These are phyloP conservation scores for Brevimyrus niger DNA, from an alignment of 2,113 vertebrate species.

Conservation along the genomic window DNA sequence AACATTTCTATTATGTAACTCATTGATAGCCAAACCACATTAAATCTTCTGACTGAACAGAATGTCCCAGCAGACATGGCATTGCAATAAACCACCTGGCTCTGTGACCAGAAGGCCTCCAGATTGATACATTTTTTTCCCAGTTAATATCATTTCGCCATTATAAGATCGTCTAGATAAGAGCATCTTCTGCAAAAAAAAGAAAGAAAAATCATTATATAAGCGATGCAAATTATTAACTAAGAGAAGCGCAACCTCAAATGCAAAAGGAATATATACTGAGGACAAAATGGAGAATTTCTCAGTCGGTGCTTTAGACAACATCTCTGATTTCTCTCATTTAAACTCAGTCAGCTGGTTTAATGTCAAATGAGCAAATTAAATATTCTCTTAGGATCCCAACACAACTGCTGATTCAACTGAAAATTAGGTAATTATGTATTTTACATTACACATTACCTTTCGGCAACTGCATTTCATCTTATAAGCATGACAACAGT, in stretches of 20 bases:
- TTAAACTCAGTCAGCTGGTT: neutral
- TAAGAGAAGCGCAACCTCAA: neutral
- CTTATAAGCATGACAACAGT: neutral
- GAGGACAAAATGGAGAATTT: neutral
- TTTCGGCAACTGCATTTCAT: constrained; percentile 1
- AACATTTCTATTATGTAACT: constrained; percentile 1
- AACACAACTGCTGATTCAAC: constrained; percentile 4
- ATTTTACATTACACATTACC: neutral
- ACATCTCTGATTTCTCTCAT: neutral
- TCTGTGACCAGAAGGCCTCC: neutral
- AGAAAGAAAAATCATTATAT: neutral
- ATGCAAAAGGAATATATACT: neutral
- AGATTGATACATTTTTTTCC: neutral
- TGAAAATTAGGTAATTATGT: neutral
- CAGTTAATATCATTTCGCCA: neutral
- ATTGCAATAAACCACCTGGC: neutral
- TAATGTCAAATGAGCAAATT: neutral
- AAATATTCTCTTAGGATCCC: neutral
- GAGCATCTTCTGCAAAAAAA: neutral
- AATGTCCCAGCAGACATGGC: neutral
- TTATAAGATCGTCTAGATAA: neutral
- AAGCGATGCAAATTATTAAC: constrained; percentile 1
- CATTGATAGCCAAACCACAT: constrained; percentile 7
- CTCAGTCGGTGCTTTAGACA: neutral
- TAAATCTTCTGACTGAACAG: constrained; percentile 4